Evolutionary conservation across 2,888 invertebrate genomes (phyloP).

Genomic region (Drosophila mettleri): DNA sequence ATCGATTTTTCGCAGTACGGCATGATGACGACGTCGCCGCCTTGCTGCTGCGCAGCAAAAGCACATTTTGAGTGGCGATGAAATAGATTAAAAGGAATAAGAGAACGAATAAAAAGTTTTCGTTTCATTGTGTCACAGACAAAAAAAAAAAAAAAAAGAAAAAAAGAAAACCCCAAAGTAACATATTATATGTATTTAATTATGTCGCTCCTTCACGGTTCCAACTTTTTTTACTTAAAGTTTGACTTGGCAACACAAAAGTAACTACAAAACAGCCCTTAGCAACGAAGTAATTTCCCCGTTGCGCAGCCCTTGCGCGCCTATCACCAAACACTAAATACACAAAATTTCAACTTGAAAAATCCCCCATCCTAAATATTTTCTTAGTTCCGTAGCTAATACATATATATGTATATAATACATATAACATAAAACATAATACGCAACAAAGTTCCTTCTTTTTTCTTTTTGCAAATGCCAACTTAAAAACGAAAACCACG

Average conservation of each 20-base stretch:
- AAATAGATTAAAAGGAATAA: slow-evolving; percentile 23
- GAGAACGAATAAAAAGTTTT: slow-evolving; percentile 30
- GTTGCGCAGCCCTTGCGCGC: slow-evolving; percentile 65
- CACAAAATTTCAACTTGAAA: slow-evolving; percentile 69
- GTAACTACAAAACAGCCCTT: slow-evolving; percentile 75
- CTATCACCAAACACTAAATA: slow-evolving; percentile 63
- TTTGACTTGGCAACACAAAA: slow-evolving; percentile 65
- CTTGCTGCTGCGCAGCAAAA: slow-evolving; percentile 71
- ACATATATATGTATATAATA: not conserved
- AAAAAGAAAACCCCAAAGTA: no score
- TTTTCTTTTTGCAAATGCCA: slow-evolving; percentile 42
- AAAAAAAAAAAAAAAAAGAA: no score
- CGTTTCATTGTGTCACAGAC: no score
- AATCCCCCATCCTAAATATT: slow-evolving; percentile 28
- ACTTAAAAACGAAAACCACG: slow-evolving; percentile 64
- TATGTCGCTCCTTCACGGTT: slow-evolving; percentile 21
- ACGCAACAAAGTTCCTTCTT: slow-evolving; percentile 48
- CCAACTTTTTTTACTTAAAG: slow-evolving; percentile 34
- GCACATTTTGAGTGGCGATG: slow-evolving; percentile 62
- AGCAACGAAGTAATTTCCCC: slow-evolving; percentile 61
- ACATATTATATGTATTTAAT: slow-evolving; percentile 51
- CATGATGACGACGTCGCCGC: slow-evolving; percentile 52
- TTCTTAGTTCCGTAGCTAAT: slow-evolving; percentile 37
- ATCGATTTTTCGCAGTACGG: slow-evolving; percentile 84
- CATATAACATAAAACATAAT: slow-evolving; percentile 43